Evolutionary conservation across 2,113 vertebrate genomes (phyloP).

Genomic region (Perca flavescens): DNA sequence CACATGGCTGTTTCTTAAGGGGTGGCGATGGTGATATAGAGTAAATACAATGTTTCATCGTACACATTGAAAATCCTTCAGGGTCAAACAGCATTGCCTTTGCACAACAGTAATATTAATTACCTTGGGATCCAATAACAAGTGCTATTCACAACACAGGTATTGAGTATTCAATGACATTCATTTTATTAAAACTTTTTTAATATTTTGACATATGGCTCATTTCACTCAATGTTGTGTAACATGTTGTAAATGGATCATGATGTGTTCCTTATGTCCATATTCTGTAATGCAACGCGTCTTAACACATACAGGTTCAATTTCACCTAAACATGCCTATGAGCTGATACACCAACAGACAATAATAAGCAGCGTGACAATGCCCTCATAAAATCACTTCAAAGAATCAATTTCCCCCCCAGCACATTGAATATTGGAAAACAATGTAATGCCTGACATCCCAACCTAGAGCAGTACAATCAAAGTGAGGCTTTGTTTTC

Average conservation of each 20-base stretch:
- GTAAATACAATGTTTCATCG: not conserved
- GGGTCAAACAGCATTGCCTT: no score
- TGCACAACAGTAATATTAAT: not conserved
- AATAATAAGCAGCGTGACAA: constrained; percentile 1
- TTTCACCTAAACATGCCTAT: not conserved
- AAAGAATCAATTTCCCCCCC: constrained; percentile 23
- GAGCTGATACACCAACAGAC: not conserved
- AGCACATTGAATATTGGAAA: constrained; percentile 53
- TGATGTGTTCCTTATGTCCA: not conserved
- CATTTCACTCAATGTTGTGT: not conserved
- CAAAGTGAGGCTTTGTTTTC: constrained; percentile 58
- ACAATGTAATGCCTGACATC: constrained; percentile 26
- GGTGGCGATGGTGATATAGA: not conserved
- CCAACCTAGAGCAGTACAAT: constrained; percentile 23
- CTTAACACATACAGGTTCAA: constrained; percentile 3
- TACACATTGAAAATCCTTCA: not conserved
- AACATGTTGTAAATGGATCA: not conserved
- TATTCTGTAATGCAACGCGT: not conserved
- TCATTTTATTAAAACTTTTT: no score
- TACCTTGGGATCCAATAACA: not conserved
- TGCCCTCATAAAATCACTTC: constrained; percentile 29
- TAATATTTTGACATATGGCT: no score
- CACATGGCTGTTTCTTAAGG: no score
- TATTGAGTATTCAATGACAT: no score
- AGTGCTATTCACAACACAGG: no score